Percentiles rank a stretch among this genome's conserved stretches.
Conservation (phyloP, 2,113 vertebrate genomes). For the Callipepla californica region DNA sequence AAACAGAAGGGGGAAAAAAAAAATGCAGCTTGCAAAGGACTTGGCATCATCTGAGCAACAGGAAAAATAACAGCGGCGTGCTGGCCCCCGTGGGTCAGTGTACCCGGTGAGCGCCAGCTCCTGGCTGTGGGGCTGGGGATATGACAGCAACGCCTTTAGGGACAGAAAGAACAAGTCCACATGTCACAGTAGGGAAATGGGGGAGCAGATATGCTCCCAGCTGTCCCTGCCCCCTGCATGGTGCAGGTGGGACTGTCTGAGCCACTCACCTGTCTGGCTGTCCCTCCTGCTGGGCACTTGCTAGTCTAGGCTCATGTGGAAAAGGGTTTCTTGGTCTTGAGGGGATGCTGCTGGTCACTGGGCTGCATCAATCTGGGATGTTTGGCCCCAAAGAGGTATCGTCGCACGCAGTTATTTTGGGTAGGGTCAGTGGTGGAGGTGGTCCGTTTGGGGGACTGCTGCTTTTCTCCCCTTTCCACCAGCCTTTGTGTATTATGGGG, state of each 20-base stretch:
- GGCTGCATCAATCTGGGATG: fast-evolving
- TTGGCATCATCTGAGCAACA: constrained; percentile 59
- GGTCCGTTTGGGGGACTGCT: neutral
- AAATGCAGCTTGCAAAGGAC: constrained; percentile 64
- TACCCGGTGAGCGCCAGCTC: constrained; percentile 44
- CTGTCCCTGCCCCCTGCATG: neutral
- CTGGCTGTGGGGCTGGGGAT: neutral
- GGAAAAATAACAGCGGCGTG: neutral
- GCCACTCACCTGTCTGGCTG: neutral
- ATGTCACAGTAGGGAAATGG: fast-evolving
- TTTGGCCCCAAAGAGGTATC: neutral
- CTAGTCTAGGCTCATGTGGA: neutral
- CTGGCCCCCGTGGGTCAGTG: constrained; percentile 11
- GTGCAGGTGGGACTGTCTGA: neutral
- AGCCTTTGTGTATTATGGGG: fast-evolving
- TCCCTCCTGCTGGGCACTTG: neutral
- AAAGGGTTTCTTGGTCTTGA: fast-evolving
- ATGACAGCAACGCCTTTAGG: neutral
- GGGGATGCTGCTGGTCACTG: neutral
- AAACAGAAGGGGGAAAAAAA: constrained; percentile 61
- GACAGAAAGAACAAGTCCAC: fast-evolving
- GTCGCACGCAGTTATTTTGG: neutral
- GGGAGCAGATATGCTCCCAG: neutral
- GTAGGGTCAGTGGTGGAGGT: fast-evolving
- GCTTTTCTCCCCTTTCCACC: neutral